phyloP scores from a whole-genome alignment of 2,113 vertebrate genomes.

The Eulemur macaco region DNA sequence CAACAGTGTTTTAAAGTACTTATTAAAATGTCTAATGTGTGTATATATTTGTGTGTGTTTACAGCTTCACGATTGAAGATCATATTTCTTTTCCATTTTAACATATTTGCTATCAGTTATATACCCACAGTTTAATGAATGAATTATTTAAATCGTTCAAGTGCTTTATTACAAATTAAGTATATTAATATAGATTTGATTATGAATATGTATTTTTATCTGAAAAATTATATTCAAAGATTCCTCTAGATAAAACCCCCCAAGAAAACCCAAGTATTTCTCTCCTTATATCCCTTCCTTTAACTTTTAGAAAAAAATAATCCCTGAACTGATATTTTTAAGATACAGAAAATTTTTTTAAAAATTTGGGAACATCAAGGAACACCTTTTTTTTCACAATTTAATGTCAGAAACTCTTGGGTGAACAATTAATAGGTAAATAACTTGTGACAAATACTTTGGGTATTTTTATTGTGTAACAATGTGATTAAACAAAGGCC shows the following conservation, averaged over 20 bases:
- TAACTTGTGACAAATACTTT: neutral
- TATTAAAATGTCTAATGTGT: neutral
- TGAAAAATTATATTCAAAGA: neutral
- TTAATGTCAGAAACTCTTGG: neutral
- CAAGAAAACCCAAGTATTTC: neutral
- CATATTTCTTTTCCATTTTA: neutral
- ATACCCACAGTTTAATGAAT: neutral
- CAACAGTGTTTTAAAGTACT: neutral
- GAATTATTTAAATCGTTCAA: neutral
- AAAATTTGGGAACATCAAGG: neutral
- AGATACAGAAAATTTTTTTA: neutral
- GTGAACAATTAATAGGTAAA: neutral
- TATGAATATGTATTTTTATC: neutral
- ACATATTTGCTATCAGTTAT: neutral
- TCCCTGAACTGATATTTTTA: neutral
- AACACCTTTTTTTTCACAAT: neutral
- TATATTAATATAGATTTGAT: neutral
- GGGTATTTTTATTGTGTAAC: neutral
- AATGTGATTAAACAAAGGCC: neutral
- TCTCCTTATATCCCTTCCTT: neutral
- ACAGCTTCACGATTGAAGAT: neutral
- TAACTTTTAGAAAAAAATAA: neutral
- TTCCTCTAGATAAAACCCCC: neutral
- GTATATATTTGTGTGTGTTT: neutral
- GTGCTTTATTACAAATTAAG: neutral